Base-by-base conservation (phyloP, 1,140 invertebrate genomes). In the Theocolax elegans region DNA sequence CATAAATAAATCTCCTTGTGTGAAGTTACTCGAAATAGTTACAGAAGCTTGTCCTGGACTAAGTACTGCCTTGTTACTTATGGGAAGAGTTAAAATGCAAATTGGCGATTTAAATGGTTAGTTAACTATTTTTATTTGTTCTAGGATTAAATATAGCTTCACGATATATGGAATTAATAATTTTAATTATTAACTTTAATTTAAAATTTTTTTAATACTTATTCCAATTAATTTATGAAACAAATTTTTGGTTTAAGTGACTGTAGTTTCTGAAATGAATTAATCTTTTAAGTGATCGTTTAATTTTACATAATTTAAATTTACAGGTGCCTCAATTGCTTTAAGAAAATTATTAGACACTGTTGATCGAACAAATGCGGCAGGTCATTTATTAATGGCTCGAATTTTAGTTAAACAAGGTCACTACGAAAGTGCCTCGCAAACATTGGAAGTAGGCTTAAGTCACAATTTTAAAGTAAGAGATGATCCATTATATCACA, bases 391-490 rank as follows among this genome's bases (percentile, higher is more conserved):
- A 4, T 84, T 98, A 4, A 89, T 97, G 87, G 95, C 97, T 19
- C 94, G 97, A 84, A 93, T 97, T 54, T 89, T 94, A 63, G 83
- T 92, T 1, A 87, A 89, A 48, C 91, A 94, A 81, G 89, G 91
- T 42, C 90, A 93, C 72, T 94, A 90, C 77, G 89, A 92, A 31
- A 89, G 92, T 76, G 96, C 96, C 0, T 89, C 91, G 17, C 93
- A 97, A 80, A 92, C 90, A 64, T 84, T 99, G 27, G 96, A 98
- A 87, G 89, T 93, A 66, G 95, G 93, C 66, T 84, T 98, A 1
- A 97, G 95, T 77, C 93, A 93, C 78, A 95, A 97, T 84, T 97
- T 99, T 79, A 91, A 95, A 85, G 91, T 97, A 0, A 85, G 95
- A 74, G 95, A 98, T 66, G 92, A 94, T 82, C 94, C 96, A 0